Conservation (phyloP, 2,888 invertebrate species). For the Clostera curtula region DNA sequence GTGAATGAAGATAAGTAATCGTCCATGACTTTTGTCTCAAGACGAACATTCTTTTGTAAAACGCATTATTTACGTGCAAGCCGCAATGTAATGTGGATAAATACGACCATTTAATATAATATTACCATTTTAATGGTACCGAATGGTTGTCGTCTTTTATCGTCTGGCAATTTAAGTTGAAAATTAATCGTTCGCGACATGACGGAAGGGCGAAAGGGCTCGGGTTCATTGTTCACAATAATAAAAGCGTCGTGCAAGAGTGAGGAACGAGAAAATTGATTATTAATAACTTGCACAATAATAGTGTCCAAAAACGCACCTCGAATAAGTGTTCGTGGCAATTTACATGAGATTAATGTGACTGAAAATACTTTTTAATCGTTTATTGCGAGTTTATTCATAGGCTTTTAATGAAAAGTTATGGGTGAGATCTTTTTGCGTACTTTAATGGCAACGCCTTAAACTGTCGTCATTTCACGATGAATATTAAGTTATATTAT, state of each 20-base stretch:
- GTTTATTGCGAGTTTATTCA: too few species aligned
- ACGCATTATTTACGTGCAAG: constrained; percentile 9
- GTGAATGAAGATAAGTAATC: too few species aligned
- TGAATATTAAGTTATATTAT: too few species aligned
- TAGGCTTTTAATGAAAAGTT: constrained; percentile 18
- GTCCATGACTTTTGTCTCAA: too few species aligned
- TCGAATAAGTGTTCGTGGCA: constrained; percentile 25
- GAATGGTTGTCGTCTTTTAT: constrained; percentile 20
- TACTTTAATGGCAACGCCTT: too few species aligned
- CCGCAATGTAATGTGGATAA: constrained; percentile 8
- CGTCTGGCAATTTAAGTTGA: constrained; percentile 21
- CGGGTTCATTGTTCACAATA: constrained; percentile 25
- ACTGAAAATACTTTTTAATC: constrained; percentile 22
- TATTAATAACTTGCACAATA: constrained; percentile 56
- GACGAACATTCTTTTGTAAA: constrained; percentile 6
- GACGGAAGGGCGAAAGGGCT: constrained; percentile 33
- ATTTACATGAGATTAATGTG: constrained; percentile 53
- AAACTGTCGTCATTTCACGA: too few species aligned
- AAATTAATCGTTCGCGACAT: constrained; percentile 17
- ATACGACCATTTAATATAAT: constrained; percentile 22
- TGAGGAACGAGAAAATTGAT: constrained; percentile 68
- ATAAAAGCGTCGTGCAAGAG: constrained; percentile 35
- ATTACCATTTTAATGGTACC: too few species aligned
- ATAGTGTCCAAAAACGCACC: constrained; percentile 44
- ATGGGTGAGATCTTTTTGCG: constrained; percentile 13